Conservation (phyloP, 2,113 vertebrate genomes). For the Strix aluco region DNA sequence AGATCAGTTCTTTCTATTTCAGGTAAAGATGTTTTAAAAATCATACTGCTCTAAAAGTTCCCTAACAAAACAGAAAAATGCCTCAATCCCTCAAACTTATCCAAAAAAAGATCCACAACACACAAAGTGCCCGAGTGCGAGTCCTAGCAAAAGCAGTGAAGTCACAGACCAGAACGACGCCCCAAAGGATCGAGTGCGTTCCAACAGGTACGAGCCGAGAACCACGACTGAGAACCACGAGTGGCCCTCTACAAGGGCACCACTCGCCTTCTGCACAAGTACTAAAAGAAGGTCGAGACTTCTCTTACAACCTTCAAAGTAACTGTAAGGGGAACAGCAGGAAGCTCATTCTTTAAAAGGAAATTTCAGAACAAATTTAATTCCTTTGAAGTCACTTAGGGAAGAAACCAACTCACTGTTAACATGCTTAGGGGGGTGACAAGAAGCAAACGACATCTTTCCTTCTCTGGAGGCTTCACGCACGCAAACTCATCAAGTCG, state of each 20-base stretch:
- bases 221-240: neutral
- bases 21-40: neutral
- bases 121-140: neutral
- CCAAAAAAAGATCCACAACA: neutral
- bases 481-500: neutral
- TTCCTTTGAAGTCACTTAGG: neutral
- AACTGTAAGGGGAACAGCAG: neutral
- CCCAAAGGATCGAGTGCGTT: rapidly evolving
- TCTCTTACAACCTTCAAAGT: neutral
- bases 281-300: neutral
- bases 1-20: neutral
- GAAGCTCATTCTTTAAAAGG: neutral
- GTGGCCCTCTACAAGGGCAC: neutral
- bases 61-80: neutral
- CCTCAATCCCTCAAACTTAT: neutral
- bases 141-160: neutral
- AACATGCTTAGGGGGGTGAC: neutral
- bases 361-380: neutral
- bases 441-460: neutral
- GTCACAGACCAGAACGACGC: neutral
- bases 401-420: neutral
- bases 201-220: neutral
- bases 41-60: rapidly evolving
- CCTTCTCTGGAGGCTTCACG: neutral
- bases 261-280: rapidly evolving